A percentile compares a stretch with the other conserved stretches of the same genome.
These are phyloP conservation scores for Propithecus coquereli DNA, from an alignment of 2,113 vertebrate genomes.

Conservation along the genomic window DNA sequence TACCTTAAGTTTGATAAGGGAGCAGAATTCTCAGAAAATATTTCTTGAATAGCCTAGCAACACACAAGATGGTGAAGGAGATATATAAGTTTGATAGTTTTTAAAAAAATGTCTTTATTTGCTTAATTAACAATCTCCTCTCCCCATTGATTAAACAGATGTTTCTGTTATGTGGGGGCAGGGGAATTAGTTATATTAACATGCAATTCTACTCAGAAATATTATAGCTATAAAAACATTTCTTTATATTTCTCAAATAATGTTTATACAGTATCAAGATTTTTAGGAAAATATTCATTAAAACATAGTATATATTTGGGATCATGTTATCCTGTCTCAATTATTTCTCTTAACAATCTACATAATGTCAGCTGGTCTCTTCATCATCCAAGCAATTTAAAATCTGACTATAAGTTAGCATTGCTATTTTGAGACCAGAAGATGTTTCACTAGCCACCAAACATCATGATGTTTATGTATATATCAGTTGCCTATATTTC, in stretches of 20 bases:
- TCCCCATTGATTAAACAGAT: not conserved
- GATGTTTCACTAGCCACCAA: not conserved
- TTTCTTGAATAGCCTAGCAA: slow-evolving; percentile 89
- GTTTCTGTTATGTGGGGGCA: not conserved
- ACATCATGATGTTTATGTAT: not conserved
- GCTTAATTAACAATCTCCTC: not conserved
- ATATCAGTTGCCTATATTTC: not conserved
- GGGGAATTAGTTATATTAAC: not conserved
- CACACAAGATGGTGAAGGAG: slow-evolving; percentile 37
- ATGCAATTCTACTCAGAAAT: slow-evolving; percentile 3
- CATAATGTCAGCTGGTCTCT: not conserved
- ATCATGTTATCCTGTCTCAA: not conserved
- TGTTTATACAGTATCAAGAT: not conserved
- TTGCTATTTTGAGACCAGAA: not conserved
- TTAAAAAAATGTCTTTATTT: slow-evolving; percentile 16
- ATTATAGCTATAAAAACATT: not conserved
- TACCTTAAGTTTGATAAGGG: slow-evolving; percentile 87
- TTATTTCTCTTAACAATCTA: not conserved
- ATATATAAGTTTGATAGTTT: slow-evolving; percentile 29
- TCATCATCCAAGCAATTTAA: not conserved
- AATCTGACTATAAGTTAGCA: not conserved
- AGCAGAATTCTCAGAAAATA: slow-evolving; percentile 85
- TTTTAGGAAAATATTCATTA: slow-evolving; percentile 27
- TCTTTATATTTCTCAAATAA: slow-evolving; percentile 32
- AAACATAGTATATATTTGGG: not conserved